These are phyloP conservation scores for Nerophis ophidion DNA, from an alignment of 2,113 vertebrate species.

Conservation along the genomic window DNA sequence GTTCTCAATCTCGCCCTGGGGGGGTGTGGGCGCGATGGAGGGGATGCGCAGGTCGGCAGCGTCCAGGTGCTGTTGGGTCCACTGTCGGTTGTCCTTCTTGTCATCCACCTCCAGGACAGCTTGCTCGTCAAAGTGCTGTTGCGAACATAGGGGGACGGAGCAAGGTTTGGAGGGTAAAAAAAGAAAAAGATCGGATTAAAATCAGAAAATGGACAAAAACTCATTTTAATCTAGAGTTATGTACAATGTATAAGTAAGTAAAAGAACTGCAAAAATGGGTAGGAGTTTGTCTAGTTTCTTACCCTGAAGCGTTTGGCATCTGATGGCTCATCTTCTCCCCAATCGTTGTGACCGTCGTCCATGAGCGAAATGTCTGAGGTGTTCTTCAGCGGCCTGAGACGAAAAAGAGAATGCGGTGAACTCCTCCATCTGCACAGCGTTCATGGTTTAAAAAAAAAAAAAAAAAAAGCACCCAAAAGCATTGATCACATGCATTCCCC, in stretches of 20 bases:
- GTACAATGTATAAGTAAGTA: neutral
- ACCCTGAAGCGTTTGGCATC: slow-evolving; percentile 92
- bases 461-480: slow-evolving; percentile 28
- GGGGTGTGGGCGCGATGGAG: slow-evolving; percentile 90
- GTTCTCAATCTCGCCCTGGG: slow-evolving; percentile 89
- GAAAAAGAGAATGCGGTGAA: slow-evolving; percentile 38
- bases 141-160: neutral
- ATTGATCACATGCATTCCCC: slow-evolving; percentile 49
- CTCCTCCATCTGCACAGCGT: slow-evolving; percentile 27
- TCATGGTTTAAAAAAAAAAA: slow-evolving; percentile 32
- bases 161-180: neutral
- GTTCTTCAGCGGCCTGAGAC: slow-evolving; percentile 87
- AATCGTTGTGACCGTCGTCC: slow-evolving; percentile 92
- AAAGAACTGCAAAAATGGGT: too few relatives aligned
- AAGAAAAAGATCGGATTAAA: neutral
- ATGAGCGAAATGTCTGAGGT: slow-evolving; percentile 86
- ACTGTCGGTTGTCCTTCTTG: slow-evolving; percentile 91
- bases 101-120: slow-evolving; percentile 80
- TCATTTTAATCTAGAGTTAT: neutral
- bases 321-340: slow-evolving; percentile 85
- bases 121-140: slow-evolving; percentile 86
- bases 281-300: slow-evolving; percentile 31
- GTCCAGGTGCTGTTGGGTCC: slow-evolving; percentile 97
- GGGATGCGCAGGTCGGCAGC: slow-evolving; percentile 90
- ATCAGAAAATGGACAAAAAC: neutral